Evolutionary conservation across 2,797 vertebrate genomes (phyloP).

Genomic region (Macropus fuliginosus): DNA sequence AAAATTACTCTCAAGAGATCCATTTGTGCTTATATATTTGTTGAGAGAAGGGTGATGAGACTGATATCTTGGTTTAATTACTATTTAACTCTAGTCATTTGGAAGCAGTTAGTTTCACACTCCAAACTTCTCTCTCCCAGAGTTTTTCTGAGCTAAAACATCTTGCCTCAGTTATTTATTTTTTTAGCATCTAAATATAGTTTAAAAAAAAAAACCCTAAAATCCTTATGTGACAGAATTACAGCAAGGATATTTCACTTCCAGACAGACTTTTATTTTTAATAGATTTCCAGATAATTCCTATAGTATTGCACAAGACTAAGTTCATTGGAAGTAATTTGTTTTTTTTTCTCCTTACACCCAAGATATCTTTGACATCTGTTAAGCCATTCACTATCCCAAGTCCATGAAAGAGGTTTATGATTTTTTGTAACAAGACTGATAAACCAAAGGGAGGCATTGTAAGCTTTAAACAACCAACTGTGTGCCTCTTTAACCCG

Average conservation of each 20-base stretch:
- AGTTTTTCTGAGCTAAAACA: slow-evolving; percentile 52
- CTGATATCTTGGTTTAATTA: background rate
- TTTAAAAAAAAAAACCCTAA: background rate
- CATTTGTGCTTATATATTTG: background rate
- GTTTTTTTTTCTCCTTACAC: background rate
- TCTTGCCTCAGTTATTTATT: slow-evolving; percentile 25
- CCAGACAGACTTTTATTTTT: slow-evolving; percentile 4
- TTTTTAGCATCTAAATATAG: slow-evolving; percentile 53
- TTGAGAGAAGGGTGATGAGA: background rate
- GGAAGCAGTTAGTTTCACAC: slow-evolving; percentile 13
- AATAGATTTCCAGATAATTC: background rate
- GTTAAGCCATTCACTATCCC: background rate
- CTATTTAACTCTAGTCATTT: background rate
- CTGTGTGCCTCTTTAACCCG: background rate
- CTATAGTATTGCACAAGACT: background rate
- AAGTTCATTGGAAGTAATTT: background rate
- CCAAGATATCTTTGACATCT: background rate
- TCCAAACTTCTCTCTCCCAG: background rate
- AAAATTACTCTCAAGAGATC: background rate
- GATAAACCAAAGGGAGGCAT: background rate
- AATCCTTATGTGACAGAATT: background rate
- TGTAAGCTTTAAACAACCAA: background rate
- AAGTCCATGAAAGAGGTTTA: background rate
- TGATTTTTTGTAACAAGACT: background rate
- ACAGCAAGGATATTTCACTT: slow-evolving; percentile 4